Evolutionary conservation across 2,888 invertebrate species (phyloP), one percentile per base, ranked within the genome.

Genomic region (Ormyrus labotus): DNA sequence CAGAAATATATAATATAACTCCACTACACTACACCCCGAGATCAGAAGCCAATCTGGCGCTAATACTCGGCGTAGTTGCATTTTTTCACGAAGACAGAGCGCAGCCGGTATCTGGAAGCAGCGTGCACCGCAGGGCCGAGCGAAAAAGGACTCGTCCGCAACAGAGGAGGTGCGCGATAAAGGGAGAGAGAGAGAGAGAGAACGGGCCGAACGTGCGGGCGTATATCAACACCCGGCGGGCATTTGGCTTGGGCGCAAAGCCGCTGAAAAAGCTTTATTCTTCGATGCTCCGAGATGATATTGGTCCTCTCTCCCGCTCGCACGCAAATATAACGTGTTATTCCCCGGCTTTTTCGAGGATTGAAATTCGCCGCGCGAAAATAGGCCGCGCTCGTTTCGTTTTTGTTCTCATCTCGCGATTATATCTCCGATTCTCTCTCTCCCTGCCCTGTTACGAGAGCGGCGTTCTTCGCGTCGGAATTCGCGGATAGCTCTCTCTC

Each of bases 181-280:
- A 19, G 19, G 19, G 64, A 9, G n/a, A 48, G 50, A 64, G 47
- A 68, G 53, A 68, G 50, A 34, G 55, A 63, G n/a, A 63, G 57
- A 47, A 34, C 57, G 65, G 65, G 64, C 55, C 19, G 63, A 19
- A 19, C 19, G 19, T 19, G 11, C 47, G 45, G 8, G 67, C 55
- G 61, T 73, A 78, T 68, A 72, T 73, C 72, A 67, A 78, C 69
- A 70, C n/a, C 64, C 69, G 74, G 47, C 50, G 70, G 68, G 74
- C 80, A 70, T 70, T 75, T 74, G 80, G 69, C 78, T 57, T 64
- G 72, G 47, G 34, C 45, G 72, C 57, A 71, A 71, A 78, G 57
- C 73, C 68, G 68, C 69, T 79, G 63, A 79, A 74, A 79, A 69
- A 75, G 74, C 74, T 70, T 67, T 73, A 78, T 78, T 73, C 72